These are phyloP conservation scores for Perdix hodgsoniae DNA, from an alignment of 2,797 vertebrate species.

Conservation along the genomic window DNA sequence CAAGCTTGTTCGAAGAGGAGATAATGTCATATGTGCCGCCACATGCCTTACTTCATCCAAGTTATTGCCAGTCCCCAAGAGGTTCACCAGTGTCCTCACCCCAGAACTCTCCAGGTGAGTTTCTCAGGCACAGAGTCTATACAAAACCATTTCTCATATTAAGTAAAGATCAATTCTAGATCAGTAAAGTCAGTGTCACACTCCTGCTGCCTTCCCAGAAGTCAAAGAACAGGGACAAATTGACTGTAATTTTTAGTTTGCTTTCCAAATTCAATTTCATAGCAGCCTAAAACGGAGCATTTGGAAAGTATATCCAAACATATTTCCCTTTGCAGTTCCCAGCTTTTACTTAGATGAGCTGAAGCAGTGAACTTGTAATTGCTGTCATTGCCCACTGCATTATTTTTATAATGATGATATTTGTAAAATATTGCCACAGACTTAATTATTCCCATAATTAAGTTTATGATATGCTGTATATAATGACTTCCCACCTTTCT, in stretches of 20 bases:
- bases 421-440: not conserved
- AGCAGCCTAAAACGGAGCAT: not conserved
- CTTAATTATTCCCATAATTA: not conserved
- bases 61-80: conserved; percentile 89
- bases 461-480: not conserved
- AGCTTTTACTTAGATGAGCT: not conserved
- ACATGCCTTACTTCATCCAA: conserved; percentile 93
- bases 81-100: conserved; percentile 90
- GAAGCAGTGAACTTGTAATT: not conserved
- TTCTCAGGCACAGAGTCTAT: not conserved
- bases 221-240: not conserved
- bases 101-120: conserved; percentile 95
- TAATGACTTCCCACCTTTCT: not conserved
- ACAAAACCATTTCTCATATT: not conserved
- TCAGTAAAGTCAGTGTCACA: not conserved
- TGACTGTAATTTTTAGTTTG: not conserved
- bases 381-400: not conserved
- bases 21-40: conserved; percentile 98
- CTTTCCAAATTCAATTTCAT: not conserved
- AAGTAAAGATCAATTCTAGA: not conserved
- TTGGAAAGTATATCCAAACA: not conserved
- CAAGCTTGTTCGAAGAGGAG: conserved; percentile 97
- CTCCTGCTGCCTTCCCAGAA: not conserved
- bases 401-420: not conserved
- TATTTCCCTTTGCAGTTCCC: not conserved